A percentile compares a stretch with the other conserved stretches of the same genome.
Evolutionary conservation across 2,797 vertebrate species (phyloP).

Genomic region (Darevskia mixta): DNA sequence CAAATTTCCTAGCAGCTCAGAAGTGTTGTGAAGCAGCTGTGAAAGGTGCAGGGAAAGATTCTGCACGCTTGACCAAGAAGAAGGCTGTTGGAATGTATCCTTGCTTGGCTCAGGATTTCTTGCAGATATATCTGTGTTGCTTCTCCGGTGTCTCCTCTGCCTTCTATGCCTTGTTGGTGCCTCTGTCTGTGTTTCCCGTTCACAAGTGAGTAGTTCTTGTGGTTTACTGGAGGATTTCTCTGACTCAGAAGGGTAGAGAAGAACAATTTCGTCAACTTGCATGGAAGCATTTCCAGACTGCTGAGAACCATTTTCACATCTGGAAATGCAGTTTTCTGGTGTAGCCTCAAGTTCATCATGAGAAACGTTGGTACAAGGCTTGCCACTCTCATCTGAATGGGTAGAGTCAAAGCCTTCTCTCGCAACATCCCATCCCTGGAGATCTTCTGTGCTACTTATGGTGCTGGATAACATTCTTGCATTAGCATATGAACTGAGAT

Average conservation of each 20-base stretch:
- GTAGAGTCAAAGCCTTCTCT: slow-evolving; percentile 54
- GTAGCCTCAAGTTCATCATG: slow-evolving; percentile 59
- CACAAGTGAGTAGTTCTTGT: slow-evolving; percentile 66
- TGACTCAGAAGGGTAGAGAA: slow-evolving; percentile 84
- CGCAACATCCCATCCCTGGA: slow-evolving; percentile 72
- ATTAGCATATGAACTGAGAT: slow-evolving; percentile 86
- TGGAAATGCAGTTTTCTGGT: slow-evolving; percentile 64
- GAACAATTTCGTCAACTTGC: slow-evolving; percentile 85
- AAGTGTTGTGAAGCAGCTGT: slow-evolving; percentile 92
- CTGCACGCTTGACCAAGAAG: slow-evolving; percentile 90
- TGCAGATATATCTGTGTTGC: slow-evolving; percentile 78
- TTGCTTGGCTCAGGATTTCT: slow-evolving; percentile 63
- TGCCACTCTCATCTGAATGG: slow-evolving; percentile 51
- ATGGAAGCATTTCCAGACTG: slow-evolving; percentile 71
- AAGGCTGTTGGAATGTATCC: slow-evolving; percentile 67
- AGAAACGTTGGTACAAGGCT: slow-evolving; percentile 60
- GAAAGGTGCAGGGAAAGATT: slow-evolving; percentile 92
- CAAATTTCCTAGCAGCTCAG: slow-evolving; percentile 91
- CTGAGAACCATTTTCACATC: slow-evolving; percentile 58
- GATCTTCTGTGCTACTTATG: slow-evolving; percentile 84
- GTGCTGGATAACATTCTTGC: slow-evolving; percentile 85
- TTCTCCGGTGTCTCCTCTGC: slow-evolving; percentile 81
- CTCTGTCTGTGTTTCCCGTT: slow-evolving; percentile 85
- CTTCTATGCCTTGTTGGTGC: slow-evolving; percentile 70
- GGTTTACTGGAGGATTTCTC: slow-evolving; percentile 69